These are phyloP conservation scores for Alentia gelatinosa DNA, from an alignment of 2,888 invertebrate genomes.

Conservation along the genomic window DNA sequence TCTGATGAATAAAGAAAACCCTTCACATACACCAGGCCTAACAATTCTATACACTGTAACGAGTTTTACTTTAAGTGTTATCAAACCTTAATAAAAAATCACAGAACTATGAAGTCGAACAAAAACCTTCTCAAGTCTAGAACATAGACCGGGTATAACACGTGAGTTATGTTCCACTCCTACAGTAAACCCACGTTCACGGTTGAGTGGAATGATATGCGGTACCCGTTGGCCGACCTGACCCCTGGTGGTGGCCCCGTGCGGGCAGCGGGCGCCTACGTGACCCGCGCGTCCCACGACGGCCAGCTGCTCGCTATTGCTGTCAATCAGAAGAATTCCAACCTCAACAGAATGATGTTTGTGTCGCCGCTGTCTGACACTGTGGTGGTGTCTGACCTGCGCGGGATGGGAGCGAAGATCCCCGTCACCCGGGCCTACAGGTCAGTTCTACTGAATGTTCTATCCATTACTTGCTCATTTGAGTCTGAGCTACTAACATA, in stretches of 20 bases:
- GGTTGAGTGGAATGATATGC: conserved; percentile 61
- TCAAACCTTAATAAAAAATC: no score
- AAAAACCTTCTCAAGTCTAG: no score
- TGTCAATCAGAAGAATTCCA: conserved; percentile 74
- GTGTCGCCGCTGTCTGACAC: conserved; percentile 75
- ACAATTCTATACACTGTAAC: no score
- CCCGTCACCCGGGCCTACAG: conserved; percentile 46
- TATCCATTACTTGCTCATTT: no score
- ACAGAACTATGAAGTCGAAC: no score
- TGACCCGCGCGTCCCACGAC: conserved; percentile 71
- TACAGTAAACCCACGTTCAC: conserved; percentile 59
- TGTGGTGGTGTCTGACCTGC: conserved; percentile 72
- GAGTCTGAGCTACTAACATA: no score
- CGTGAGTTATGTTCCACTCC: no score
- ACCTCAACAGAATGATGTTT: conserved; percentile 73
- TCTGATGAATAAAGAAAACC: no score
- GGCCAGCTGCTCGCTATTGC: conserved; percentile 77
- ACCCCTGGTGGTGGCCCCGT: conserved; percentile 69
- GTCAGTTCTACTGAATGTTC: background rate
- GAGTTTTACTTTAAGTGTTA: no score
- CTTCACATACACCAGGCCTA: no score
- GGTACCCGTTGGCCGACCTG: conserved; percentile 51
- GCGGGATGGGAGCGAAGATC: conserved; percentile 64
- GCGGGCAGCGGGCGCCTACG: conserved; percentile 70
- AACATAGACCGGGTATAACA: no score